These are phyloP conservation scores for Rugalucina vietnamica DNA, from an alignment of 2,888 invertebrate genomes.

Conservation along the genomic window DNA sequence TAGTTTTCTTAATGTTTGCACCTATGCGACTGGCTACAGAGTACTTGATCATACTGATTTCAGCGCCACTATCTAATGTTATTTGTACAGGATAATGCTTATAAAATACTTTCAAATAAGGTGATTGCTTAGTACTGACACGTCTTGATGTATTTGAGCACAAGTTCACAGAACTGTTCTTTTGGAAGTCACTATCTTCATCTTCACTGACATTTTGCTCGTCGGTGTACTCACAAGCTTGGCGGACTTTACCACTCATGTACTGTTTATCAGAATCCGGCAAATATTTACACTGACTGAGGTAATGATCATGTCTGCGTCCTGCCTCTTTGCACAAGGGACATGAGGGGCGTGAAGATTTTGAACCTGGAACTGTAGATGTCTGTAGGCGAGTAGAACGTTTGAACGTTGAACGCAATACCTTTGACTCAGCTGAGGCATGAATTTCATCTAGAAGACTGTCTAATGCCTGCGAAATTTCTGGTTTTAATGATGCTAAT, in stretches of 20 bases:
- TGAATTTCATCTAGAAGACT: slow-evolving; percentile 58
- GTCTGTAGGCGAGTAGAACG: not conserved
- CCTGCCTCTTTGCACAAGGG: slow-evolving; percentile 16
- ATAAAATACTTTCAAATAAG: slow-evolving; percentile 46
- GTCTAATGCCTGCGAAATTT: slow-evolving; percentile 56
- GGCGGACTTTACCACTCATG: slow-evolving; percentile 15
- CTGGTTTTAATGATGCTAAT: slow-evolving; percentile 61
- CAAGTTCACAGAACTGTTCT: not conserved
- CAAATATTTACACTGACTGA: slow-evolving; percentile 11
- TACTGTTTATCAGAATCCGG: slow-evolving; percentile 11
- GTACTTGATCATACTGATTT: slow-evolving; percentile 42
- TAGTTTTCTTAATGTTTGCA: slow-evolving; percentile 25
- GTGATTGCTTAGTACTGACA: slow-evolving; percentile 43
- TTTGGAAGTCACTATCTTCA: not conserved
- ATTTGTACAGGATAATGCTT: slow-evolving; percentile 40
- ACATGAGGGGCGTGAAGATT: not conserved
- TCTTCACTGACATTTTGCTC: not conserved
- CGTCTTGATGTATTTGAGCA: slow-evolving; percentile 8
- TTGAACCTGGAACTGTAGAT: not conserved
- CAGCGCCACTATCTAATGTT: slow-evolving; percentile 50
- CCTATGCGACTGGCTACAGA: slow-evolving; percentile 29
- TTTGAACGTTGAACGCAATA: slow-evolving; percentile 11
- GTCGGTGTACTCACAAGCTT: not conserved
- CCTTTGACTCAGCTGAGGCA: slow-evolving; percentile 28
- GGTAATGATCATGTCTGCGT: slow-evolving; percentile 17